Percentiles rank a stretch among this genome's conserved stretches.
Evolutionary conservation across 2,113 vertebrate genomes (phyloP).

Genomic region (Sapayoa aenigma): DNA sequence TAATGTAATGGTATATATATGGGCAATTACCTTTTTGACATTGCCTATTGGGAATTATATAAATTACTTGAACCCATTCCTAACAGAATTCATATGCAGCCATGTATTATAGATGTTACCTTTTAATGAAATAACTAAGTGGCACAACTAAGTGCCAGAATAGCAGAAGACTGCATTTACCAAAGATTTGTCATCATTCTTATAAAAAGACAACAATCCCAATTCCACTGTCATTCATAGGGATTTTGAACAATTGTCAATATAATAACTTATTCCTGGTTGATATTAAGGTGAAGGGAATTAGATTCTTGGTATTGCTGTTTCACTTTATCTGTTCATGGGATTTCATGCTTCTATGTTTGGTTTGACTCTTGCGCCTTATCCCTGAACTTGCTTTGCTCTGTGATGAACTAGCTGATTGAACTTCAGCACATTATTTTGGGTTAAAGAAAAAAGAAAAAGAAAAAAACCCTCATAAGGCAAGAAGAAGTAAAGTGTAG

Average conservation of each 20-base stretch:
- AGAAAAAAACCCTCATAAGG: neutral
- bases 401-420: neutral
- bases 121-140: neutral
- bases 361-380: neutral
- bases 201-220: neutral
- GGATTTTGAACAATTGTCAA: neutral
- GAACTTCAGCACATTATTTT: neutral
- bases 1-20: conserved; percentile 61
- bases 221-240: neutral
- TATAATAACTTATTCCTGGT: neutral
- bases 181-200: conserved; percentile 47
- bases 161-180: conserved; percentile 44
- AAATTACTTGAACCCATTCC: conserved; percentile 66
- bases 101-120: neutral
- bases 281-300: neutral
- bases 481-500: neutral
- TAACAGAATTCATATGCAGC: conserved; percentile 26
- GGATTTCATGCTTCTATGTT: neutral
- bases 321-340: neutral
- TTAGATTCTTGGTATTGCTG: neutral
- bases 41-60: conserved; percentile 41
- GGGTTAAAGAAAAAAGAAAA: neutral
- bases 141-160: conserved; percentile 12
- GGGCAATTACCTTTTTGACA: conserved; percentile 63
- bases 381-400: neutral